phyloP scores from a whole-genome alignment of 2,888 invertebrate genomes.

The Ditula angustiorana region DNA sequence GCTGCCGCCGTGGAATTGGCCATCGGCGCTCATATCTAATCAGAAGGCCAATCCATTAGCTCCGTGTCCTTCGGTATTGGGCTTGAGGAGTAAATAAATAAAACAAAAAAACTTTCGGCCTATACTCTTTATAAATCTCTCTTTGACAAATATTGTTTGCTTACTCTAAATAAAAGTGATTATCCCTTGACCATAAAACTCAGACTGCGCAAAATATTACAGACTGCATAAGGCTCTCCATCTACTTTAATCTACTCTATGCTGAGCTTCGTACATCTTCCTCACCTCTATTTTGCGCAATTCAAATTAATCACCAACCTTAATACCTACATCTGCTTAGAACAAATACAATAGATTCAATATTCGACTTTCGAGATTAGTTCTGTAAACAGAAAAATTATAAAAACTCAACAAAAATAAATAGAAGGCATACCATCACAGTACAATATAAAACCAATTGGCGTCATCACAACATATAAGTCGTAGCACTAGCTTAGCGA shows the following conservation, averaged over 20 bases:
- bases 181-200: constrained; percentile 26
- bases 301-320: constrained; percentile 35
- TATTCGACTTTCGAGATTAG: constrained; percentile 35
- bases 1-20: too few relatives aligned
- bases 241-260: constrained; percentile 15
- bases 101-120: constrained; percentile 24
- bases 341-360: constrained; percentile 25
- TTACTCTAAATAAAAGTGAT: constrained; percentile 39
- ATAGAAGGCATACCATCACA: constrained; percentile 67
- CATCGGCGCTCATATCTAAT: too few relatives aligned
- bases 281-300: constrained; percentile 21
- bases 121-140: constrained; percentile 41
- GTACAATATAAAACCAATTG: constrained; percentile 53
- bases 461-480: constrained; percentile 47
- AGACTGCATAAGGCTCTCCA: constrained; percentile 11
- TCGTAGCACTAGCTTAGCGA: constrained; percentile 34
- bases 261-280: background rate
- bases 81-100: constrained; percentile 8
- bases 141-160: constrained; percentile 40
- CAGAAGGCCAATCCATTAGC: too few relatives aligned
- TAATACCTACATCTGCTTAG: constrained; percentile 26
- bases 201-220: constrained; percentile 34
- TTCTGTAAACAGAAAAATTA: constrained; percentile 48
- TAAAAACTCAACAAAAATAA: constrained; percentile 56
- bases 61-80: too few relatives aligned